phyloP scores from a whole-genome alignment of 2,888 invertebrate species.

The Odontothrips loti region DNA sequence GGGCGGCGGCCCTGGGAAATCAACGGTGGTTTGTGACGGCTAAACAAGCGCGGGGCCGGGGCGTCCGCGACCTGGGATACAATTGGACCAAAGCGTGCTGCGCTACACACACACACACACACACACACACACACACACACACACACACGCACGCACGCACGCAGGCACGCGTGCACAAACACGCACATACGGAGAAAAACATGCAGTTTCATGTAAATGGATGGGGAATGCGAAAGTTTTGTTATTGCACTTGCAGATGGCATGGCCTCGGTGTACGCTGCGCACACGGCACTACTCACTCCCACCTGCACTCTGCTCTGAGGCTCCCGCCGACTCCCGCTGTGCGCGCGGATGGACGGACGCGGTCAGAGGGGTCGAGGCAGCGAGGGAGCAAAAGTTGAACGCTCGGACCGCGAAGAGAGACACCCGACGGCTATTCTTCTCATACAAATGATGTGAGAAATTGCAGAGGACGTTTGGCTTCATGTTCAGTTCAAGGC shows the following conservation, averaged over 20 bases:
- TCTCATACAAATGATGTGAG: too few species aligned
- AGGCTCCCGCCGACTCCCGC: background rate
- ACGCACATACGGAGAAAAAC: background rate
- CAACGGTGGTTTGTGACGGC: background rate
- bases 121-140: too few species aligned
- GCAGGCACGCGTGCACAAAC: too few species aligned
- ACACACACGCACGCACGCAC: too few species aligned
- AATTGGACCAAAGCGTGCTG: background rate
- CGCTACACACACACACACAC: background rate
- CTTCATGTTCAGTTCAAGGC: too few species aligned
- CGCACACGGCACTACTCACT: background rate
- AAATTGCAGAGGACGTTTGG: too few species aligned
- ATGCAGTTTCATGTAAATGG: constrained; percentile 1
- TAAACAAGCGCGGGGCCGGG: background rate
- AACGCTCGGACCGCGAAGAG: too few species aligned
- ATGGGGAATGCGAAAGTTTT: constrained; percentile 1
- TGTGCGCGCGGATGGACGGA: background rate
- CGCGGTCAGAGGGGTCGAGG: background rate
- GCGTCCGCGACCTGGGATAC: background rate
- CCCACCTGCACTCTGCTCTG: background rate
- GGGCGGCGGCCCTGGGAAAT: background rate
- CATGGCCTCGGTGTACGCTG: background rate
- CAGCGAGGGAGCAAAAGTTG: background rate
- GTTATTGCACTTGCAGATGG: background rate
- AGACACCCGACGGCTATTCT: too few species aligned